Percentiles rank a stretch among this genome's conserved stretches.
These are phyloP conservation scores for Priapulus caudatus DNA, from an alignment of 2,888 invertebrate species.

Conservation along the genomic window DNA sequence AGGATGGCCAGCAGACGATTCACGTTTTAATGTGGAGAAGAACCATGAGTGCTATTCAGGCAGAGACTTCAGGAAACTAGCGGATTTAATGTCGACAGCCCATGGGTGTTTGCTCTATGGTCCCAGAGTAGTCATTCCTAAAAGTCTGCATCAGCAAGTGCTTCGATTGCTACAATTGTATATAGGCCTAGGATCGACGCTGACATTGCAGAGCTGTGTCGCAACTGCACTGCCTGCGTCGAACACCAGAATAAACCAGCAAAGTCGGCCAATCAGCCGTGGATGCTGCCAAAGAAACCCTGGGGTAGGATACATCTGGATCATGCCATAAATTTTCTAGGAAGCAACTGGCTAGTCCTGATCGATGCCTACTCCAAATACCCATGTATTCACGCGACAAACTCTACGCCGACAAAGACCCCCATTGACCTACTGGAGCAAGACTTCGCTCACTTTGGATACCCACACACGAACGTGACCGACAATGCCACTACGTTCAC, in stretches of 20 bases:
- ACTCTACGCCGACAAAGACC: too few relatives aligned
- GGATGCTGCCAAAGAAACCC: constrained; percentile 22
- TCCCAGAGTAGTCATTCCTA: too few relatives aligned
- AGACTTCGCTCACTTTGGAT: too few relatives aligned
- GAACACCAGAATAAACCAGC: constrained; percentile 11
- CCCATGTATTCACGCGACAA: constrained; percentile 19
- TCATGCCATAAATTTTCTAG: constrained; percentile 25
- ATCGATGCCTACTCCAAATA: constrained; percentile 9
- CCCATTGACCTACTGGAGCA: constrained; percentile 19
- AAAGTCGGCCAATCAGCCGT: constrained; percentile 23
- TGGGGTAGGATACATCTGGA: constrained; percentile 26
- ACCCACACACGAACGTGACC: constrained; percentile 24
- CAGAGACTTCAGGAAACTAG: too few relatives aligned
- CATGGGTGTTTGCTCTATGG: too few relatives aligned
- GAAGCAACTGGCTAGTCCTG: constrained; percentile 14
- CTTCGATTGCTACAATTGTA: background rate
- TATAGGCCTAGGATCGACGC: constrained; percentile 15
- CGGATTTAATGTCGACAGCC: too few relatives aligned
- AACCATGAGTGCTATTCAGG: too few relatives aligned
- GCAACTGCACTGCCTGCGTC: constrained; percentile 19
- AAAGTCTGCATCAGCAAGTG: background rate
- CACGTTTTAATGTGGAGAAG: too few relatives aligned
- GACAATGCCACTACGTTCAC: too few relatives aligned
- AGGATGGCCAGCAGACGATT: constrained; percentile 3
- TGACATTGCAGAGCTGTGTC: constrained; percentile 14